Evolutionary conservation across 2,113 vertebrate genomes (phyloP), one percentile per base, ranked within the genome.

Genomic region (Emydocephalus ijimae): DNA sequence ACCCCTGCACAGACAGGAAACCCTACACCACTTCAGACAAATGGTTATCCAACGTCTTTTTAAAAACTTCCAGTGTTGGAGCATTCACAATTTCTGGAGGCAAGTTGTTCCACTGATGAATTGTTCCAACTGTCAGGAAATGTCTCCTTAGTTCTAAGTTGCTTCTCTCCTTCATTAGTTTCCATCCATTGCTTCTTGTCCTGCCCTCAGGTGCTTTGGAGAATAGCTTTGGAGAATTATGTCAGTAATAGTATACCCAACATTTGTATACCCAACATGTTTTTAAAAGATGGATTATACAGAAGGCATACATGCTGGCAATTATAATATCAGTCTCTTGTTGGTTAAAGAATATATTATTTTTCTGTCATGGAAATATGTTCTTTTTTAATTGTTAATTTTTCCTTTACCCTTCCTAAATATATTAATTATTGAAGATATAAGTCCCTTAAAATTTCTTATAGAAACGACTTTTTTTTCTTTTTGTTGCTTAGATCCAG

Each of bases 191-290:
- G 48, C 8, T 50, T 50, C 48, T 50, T 50, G 48, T 50, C 48
- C 48, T 50, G 48, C 48, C 48, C 48, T 50, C 48, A 9, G 48
- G 48, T 8, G 48, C 8, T 50, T 50, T 50, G 48, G 48, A 50
- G 48, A 50, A 9, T 50, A 50, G 48, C 48, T 50, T 50, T 9
- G 48, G 48, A 50, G 48, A 50, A 50, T 39, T 88, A 91, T 61
- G 88, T 95, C 92, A 95, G 97, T 97, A 97, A 95, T 96, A 96
- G 94, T 92, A 92, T 95, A n/a, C n/a, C n/a, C n/a, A 91, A 61
- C n/a, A 86, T 87, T n/a, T 91, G 91, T 91, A 39, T 15, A 87
- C 8, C n/a, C 56, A 64, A 48, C 39, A 91, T 39, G 85, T 57
- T 45, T 91, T 91, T 57, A 21, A 20, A 85, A 91, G 74, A n/a